Conservation (phyloP, 2,797 vertebrate genomes). For the Sebastes hubbsi region DNA sequence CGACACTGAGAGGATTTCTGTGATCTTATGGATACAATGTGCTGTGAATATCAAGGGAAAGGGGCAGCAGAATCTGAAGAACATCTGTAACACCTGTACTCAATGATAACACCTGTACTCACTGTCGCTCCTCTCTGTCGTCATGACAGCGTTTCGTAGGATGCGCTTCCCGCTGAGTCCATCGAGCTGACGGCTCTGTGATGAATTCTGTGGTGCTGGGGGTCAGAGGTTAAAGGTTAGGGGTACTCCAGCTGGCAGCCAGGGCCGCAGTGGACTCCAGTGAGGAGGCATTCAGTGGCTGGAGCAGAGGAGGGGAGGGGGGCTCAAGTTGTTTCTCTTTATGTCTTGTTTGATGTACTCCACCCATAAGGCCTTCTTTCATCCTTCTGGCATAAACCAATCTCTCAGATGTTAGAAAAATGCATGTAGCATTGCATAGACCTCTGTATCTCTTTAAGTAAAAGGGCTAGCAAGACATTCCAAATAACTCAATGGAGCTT, state of each 20-base stretch:
- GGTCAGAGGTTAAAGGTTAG: slow-evolving; percentile 80
- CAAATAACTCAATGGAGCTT: background rate
- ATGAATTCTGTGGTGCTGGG: slow-evolving; percentile 67
- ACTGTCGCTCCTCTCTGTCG: slow-evolving; percentile 2
- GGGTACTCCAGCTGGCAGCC: slow-evolving; percentile 84
- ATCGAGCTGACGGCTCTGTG: slow-evolving; percentile 56
- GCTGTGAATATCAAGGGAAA: background rate
- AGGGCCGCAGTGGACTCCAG: slow-evolving; percentile 76
- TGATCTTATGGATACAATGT: background rate
- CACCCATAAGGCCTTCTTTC: slow-evolving; percentile 19
- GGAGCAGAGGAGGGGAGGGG: slow-evolving; percentile 11
- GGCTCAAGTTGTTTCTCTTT: slow-evolving; percentile 35
- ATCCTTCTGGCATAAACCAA: slow-evolving; percentile 11
- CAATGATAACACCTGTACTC: slow-evolving; percentile 49
- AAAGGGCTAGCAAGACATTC: background rate
- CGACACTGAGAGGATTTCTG: slow-evolving; percentile 2
- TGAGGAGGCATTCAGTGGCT: slow-evolving; percentile 77
- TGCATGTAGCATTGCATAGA: background rate
- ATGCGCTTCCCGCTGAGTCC: slow-evolving; percentile 49
- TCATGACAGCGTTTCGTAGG: slow-evolving; percentile 24
- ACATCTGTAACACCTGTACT: slow-evolving; percentile 67
- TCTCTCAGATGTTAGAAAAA: slow-evolving; percentile 22
- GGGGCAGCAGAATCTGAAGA: background rate
- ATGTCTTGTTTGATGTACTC: slow-evolving; percentile 51
- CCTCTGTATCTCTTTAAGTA: background rate